Evolutionary conservation across 2,888 invertebrate species (phyloP).

Genomic region (Ochropacha duplaris): DNA sequence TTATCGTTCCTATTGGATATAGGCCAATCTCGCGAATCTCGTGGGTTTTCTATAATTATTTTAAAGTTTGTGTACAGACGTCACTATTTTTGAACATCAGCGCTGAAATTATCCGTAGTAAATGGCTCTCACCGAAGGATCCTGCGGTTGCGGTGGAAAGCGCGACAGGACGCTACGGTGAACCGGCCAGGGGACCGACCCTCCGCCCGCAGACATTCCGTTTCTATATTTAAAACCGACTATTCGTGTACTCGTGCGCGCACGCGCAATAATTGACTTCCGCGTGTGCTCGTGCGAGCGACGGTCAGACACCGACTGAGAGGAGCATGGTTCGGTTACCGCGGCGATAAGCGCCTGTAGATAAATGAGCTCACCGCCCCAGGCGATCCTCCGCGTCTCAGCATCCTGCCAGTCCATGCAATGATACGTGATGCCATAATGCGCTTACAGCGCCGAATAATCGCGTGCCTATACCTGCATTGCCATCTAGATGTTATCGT

Average conservation of each 20-base stretch:
- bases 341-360: constrained; percentile 70
- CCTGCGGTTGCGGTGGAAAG: constrained; percentile 63
- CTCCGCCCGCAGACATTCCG: constrained; percentile 81
- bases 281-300: constrained; percentile 79
- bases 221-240: constrained; percentile 77
- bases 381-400: constrained; percentile 76
- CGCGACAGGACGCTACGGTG: constrained; percentile 83
- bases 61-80: constrained; percentile 70
- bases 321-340: constrained; percentile 59
- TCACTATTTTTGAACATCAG: constrained; percentile 60
- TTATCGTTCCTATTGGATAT: constrained; percentile 74
- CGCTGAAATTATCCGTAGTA: constrained; percentile 50
- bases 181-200: constrained; percentile 89
- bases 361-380: constrained; percentile 79
- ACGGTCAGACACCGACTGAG: constrained; percentile 77
- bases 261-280: constrained; percentile 79
- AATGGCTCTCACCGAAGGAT: constrained; percentile 75
- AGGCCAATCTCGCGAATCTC: constrained; percentile 74
- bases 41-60: constrained; percentile 68
- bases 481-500: constrained; percentile 59
- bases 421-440: constrained; percentile 66
- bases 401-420: constrained; percentile 73
- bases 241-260: constrained; percentile 79
- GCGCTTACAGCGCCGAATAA: constrained; percentile 25
- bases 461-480: constrained; percentile 30